Conservation (phyloP, 2,888 invertebrate genomes). For the Cheiracanthium punctorium region DNA sequence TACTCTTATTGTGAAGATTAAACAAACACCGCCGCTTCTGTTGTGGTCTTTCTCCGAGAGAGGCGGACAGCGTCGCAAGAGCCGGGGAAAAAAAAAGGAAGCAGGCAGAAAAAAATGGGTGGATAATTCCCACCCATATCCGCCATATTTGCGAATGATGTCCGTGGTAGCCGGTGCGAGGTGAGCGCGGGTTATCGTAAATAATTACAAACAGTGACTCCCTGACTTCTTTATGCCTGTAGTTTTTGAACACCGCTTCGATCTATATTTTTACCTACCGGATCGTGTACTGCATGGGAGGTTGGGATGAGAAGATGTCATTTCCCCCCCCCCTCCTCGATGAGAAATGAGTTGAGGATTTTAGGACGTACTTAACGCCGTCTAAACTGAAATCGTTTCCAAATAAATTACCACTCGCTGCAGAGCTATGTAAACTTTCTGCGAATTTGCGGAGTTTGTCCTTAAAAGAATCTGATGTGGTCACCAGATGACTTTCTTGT, state of each 20-base stretch:
- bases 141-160: neutral
- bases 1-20: neutral
- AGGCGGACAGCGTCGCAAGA: conserved; percentile 5
- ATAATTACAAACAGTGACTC: neutral
- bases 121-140: neutral
- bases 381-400: no score
- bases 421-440: no score
- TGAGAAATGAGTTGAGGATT: no score
- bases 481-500: no score
- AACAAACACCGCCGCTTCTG: conserved; percentile 5
- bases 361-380: no score
- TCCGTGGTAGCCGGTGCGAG: neutral
- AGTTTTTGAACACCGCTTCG: neutral
- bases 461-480: no score
- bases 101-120: neutral
- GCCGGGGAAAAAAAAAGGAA: neutral
- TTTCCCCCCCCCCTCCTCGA: no score
- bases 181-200: neutral
- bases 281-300: neutral
- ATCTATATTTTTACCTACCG: neutral
- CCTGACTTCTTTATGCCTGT: neutral
- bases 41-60: neutral
- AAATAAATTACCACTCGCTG: no score
- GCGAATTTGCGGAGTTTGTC: no score
- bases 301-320: no score